Conservation (phyloP, 1,140 invertebrate species). For the Coptotermes formosanus region DNA sequence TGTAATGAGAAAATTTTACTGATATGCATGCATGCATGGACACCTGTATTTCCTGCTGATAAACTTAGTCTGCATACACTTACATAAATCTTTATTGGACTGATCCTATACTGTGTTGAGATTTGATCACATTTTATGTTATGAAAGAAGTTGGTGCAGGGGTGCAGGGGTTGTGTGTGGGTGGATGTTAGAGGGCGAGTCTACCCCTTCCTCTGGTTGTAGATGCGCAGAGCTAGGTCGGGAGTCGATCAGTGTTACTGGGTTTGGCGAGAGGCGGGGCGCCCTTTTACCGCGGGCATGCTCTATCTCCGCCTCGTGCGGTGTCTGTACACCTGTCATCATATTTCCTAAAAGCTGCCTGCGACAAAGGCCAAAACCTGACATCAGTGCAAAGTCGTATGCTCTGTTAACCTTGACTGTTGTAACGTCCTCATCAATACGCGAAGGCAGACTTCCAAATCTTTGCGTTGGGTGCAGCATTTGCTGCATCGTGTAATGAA, state of each 20-base stretch:
- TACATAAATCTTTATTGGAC: no score
- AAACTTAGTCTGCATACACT: no score
- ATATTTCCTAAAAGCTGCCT: neutral
- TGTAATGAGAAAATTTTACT: no score
- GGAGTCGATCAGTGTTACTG: neutral
- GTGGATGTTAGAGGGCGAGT: neutral
- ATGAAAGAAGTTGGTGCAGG: conserved; percentile 1
- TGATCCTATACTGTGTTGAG: neutral
- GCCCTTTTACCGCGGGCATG: neutral
- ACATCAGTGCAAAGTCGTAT: no score
- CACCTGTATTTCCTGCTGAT: no score
- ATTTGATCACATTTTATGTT: neutral
- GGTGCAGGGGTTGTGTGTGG: neutral
- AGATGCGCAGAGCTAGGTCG: neutral
- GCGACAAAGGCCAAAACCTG: neutral
- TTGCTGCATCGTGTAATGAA: no score
- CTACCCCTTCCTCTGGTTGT: neutral
- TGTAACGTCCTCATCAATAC: no score
- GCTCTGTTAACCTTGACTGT: no score
- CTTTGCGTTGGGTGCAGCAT: no score
- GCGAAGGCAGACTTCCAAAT: no score
- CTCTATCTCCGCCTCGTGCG: neutral
- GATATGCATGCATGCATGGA: no score
- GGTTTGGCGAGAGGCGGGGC: neutral
- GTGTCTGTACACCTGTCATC: neutral